Evolutionary conservation across 1,140 invertebrate genomes (phyloP), one percentile per base, ranked within the genome.

Genomic region (Drosophila serrata): DNA sequence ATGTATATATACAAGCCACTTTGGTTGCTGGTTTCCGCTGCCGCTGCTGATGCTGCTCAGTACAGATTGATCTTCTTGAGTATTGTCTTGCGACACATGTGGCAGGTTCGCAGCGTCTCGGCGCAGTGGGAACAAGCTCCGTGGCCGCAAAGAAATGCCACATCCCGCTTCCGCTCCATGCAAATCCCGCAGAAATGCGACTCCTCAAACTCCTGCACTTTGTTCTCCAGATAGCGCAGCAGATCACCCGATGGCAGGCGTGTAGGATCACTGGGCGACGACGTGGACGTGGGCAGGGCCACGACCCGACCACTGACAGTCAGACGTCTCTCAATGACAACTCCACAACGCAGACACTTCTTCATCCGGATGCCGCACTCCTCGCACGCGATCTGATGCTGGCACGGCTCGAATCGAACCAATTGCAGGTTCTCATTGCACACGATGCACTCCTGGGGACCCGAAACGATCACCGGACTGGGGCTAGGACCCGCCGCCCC

Each of bases 61-160:
- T 96, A 96, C 31, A 98, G 94, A 93, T 97, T 97, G 77, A 98
- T 98, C 92, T 97, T 98, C 91, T 97, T 97, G 15, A 95, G 95
- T 87, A 98, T 98, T 8, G 96, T 95, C 93, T 97, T 96, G 37
- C 98, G 94, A 93, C 97, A 98, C 97, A 98, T 98, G 93, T 98
- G 98, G 94, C 98, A 98, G 8, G 95, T 96, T 86, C 95, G 95
- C 3, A 98, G 93, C 2, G 97, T 96, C 59, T 96, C 95, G 1
- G 97, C 95, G 90, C 98, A 98, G 53, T 95, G 94, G 33, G 95
- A 95, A 93, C 98, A 98, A 6, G 97, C 96, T 17, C 96, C 95
- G 87, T 98, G 98, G 8, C 98, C 98, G 92, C 98, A 98, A 0
- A 98, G 93, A 91, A 98, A 98, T 1, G 96, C 97, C 8, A 98